These are phyloP conservation scores for Atta cephalotes DNA, from an alignment of 1,140 invertebrate species.

Conservation along the genomic window DNA sequence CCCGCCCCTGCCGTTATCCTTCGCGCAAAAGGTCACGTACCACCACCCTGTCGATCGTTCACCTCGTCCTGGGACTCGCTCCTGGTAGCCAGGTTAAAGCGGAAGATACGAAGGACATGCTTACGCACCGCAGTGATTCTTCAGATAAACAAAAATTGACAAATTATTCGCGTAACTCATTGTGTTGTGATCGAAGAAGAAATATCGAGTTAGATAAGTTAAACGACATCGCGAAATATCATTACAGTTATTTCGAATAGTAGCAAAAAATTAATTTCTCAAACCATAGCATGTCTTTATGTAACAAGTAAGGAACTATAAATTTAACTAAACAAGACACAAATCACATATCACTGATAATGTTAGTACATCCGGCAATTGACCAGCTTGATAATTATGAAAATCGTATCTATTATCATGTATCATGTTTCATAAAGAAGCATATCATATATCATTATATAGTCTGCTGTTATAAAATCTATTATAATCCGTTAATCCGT, in stretches of 20 bases:
- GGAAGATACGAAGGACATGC: constrained; percentile 76
- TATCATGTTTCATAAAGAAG: background rate
- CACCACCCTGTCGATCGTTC: constrained; percentile 84
- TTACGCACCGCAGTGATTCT: constrained; percentile 19
- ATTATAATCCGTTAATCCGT: background rate
- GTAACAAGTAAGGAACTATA: background rate
- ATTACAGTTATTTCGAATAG: background rate
- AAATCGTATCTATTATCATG: background rate
- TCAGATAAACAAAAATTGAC: background rate
- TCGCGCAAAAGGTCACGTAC: constrained; percentile 85
- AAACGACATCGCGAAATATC: constrained; percentile 3
- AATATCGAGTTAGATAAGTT: background rate
- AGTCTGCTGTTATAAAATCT: background rate
- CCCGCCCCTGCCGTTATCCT: constrained; percentile 83
- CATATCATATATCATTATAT: background rate
- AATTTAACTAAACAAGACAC: background rate
- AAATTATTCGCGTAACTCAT: background rate
- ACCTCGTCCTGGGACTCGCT: constrained; percentile 84
- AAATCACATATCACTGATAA: background rate
- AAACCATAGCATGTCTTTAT: background rate
- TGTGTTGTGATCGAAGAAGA: background rate
- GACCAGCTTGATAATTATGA: background rate
- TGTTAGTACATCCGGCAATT: background rate
- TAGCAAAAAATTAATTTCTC: background rate
- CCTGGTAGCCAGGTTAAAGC: constrained; percentile 82